phyloP scores from a whole-genome alignment of 2,888 invertebrate species.

The Hirtodrosophila alboralis region DNA sequence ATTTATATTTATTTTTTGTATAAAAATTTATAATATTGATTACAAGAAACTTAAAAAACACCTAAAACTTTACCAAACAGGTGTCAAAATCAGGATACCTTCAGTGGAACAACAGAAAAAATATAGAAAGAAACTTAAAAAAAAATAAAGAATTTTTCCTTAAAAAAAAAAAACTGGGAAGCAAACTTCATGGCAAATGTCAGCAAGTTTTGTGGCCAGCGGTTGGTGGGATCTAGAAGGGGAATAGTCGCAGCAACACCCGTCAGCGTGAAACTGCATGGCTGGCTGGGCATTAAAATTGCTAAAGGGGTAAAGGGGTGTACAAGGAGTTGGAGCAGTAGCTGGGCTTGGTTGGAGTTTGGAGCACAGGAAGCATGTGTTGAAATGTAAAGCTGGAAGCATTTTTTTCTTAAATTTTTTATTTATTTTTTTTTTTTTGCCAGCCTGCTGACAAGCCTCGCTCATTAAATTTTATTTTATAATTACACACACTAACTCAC shows the following conservation, averaged over 20 bases:
- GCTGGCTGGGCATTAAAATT: conserved; percentile 72
- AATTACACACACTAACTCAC: conserved; percentile 74
- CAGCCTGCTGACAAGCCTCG: conserved; percentile 67
- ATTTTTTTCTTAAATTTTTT: conserved; percentile 32
- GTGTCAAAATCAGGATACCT: conserved; percentile 50
- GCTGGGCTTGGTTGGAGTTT: background rate
- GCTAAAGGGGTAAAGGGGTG: conserved; percentile 12
- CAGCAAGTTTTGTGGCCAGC: conserved; percentile 58
- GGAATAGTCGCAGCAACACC: conserved; percentile 67
- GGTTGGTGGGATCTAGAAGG: conserved; percentile 14
- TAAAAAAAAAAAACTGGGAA: conserved; percentile 25
- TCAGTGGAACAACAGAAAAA: conserved; percentile 16
- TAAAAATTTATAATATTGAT: no score
- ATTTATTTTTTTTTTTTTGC: no score
- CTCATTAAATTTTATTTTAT: conserved; percentile 80
- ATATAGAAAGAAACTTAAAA: conserved; percentile 10
- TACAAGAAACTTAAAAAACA: no score
- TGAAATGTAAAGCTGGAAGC: conserved; percentile 67
- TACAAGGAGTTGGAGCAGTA: no score
- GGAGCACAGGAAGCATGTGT: conserved; percentile 60
- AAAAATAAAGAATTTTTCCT: conserved; percentile 14
- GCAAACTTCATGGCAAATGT: conserved; percentile 67
- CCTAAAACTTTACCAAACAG: conserved; percentile 18
- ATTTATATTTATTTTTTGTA: no score
- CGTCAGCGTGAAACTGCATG: conserved; percentile 71